These are phyloP conservation scores for Furcula furcula DNA, from an alignment of 2,888 invertebrate genomes.

Conservation along the genomic window DNA sequence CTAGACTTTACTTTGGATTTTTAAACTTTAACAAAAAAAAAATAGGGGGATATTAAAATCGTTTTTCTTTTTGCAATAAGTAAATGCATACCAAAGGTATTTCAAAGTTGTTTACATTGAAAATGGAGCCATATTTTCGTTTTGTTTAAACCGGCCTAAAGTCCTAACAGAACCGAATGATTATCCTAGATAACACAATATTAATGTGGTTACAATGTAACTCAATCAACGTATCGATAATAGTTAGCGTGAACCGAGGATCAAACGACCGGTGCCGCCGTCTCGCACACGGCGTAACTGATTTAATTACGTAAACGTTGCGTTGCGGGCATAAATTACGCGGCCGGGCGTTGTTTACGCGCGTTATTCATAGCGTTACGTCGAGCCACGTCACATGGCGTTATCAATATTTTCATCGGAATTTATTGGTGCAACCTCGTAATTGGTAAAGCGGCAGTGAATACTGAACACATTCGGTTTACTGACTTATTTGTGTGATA, in stretches of 20 bases:
- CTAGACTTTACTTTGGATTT: too few relatives aligned
- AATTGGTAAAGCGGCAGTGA: slow-evolving; percentile 47
- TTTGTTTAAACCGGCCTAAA: too few relatives aligned
- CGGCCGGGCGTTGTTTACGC: slow-evolving; percentile 41
- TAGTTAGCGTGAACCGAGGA: background rate
- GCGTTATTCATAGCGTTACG: slow-evolving; percentile 43
- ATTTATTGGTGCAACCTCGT: slow-evolving; percentile 54
- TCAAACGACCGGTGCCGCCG: background rate
- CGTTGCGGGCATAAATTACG: slow-evolving; percentile 44
- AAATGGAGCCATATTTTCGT: too few relatives aligned
- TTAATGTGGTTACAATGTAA: too few relatives aligned
- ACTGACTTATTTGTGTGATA: slow-evolving; percentile 28
- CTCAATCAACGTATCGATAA: background rate
- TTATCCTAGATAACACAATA: too few relatives aligned
- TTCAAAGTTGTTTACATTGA: too few relatives aligned
- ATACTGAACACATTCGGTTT: slow-evolving; percentile 30
- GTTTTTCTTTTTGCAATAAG: too few relatives aligned
- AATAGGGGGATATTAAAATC: too few relatives aligned
- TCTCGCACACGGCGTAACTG: slow-evolving; percentile 26
- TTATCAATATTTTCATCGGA: slow-evolving; percentile 65
- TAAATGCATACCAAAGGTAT: too few relatives aligned
- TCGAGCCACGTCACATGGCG: slow-evolving; percentile 39
- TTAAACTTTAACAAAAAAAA: too few relatives aligned
- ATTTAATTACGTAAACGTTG: slow-evolving; percentile 50
- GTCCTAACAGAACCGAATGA: too few relatives aligned